Evolutionary conservation across 2,888 invertebrate genomes (phyloP), one percentile per base, ranked within the genome.

Genomic region (Agriopis aurantiaria): DNA sequence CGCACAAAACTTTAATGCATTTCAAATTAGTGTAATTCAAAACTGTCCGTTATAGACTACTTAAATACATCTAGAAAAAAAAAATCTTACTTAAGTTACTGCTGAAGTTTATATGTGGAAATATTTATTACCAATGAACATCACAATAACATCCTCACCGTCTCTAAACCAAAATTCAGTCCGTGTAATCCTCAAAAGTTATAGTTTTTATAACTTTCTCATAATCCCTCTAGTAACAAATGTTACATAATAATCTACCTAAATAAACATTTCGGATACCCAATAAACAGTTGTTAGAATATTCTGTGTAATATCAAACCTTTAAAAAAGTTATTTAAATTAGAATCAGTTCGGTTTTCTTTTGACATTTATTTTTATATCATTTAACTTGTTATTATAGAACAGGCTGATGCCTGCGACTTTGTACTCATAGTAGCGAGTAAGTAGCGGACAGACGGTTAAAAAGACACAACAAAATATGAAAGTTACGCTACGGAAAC

Each of bases 301-400:
- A n/a, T n/a, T n/a, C n/a, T n/a, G 71, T 57, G 72, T 80, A 80
- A 80, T 79, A 72, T 79, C 78, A 74, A 73, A 76, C 74, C 74
- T 77, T 75, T 82, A 78, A 81, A 82, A 81, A 82, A 74, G 76
- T 75, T 70, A 80, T 85, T 83, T 78, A 78, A 78, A 83, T 84
- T 78, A 81, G 81, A 79, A 80, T 82, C 74, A 78, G 76, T 73
- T 70, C 60, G 65, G 75, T 72, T 71, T 76, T 81, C 74, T 76
- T 80, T 76, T 80, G 74, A 79, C 79, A 78, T 75, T 70, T 82
- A 74, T 78, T 81, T 81, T 78, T 74, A 71, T 76, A 78, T 80
- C 76, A 78, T 79, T 72, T 78, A 76, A 76, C 74, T 69, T 64
- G 78, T 80, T 80, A 53, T 53, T 12, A 10, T 9, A 10, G 10